Percentiles rank a stretch among this genome's conserved stretches.
phyloP scores from a whole-genome alignment of 2,888 invertebrate genomes.

The Electrophaes corylata region DNA sequence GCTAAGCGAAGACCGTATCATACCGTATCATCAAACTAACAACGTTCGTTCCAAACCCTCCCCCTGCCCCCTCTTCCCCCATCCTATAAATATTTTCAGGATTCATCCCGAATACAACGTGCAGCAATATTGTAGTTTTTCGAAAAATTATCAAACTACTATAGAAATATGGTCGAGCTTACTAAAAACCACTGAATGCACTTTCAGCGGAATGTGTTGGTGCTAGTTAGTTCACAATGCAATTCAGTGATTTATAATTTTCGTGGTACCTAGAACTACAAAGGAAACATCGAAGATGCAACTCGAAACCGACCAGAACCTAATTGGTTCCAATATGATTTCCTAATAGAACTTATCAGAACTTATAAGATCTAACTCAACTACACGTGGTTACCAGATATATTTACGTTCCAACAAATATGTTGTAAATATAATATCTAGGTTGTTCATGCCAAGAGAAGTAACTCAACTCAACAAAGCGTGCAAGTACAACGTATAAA shows the following conservation, averaged over 20 bases:
- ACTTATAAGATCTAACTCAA: constrained; percentile 1
- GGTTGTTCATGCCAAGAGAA: constrained; percentile 14
- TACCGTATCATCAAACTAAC: background rate
- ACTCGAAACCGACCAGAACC: no score
- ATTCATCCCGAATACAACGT: no score
- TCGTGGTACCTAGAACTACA: no score
- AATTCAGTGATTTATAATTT: no score
- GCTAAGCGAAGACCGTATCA: background rate
- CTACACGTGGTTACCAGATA: constrained; percentile 11
- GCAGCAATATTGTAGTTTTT: no score
- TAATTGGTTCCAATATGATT: background rate
- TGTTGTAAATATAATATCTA: constrained; percentile 1
- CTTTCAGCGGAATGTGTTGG: no score
- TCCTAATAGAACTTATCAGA: background rate
- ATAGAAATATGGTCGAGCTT: no score
- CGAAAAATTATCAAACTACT: no score
- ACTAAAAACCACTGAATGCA: no score
- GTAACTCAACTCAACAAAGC: constrained; percentile 32
- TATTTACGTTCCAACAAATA: background rate
- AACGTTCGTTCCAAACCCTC: background rate
- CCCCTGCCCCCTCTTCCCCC: background rate
- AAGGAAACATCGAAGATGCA: no score
- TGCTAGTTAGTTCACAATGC: no score
- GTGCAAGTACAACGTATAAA: constrained; percentile 38
- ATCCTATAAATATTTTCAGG: background rate